These are phyloP conservation scores for Pionites leucogaster DNA, from an alignment of 2,113 vertebrate species.

Conservation along the genomic window DNA sequence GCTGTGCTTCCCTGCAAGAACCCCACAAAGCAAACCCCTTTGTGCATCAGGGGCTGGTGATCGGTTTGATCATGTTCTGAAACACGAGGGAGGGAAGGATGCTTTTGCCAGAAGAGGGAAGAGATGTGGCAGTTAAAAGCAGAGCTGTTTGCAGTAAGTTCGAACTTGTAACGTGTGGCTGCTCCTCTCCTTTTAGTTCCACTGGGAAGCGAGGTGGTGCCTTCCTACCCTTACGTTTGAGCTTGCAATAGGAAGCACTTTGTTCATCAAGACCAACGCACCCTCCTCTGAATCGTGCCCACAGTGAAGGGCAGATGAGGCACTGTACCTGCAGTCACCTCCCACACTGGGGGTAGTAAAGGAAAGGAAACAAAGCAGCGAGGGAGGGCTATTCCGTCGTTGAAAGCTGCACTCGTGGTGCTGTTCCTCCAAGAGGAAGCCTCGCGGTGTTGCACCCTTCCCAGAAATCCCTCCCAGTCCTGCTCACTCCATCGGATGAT, in stretches of 20 bases:
- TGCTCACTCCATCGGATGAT: background rate
- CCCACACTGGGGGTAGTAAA: rapidly evolving
- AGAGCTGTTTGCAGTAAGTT: background rate
- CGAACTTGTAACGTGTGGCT: background rate
- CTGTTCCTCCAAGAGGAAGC: background rate
- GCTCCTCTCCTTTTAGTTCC: background rate
- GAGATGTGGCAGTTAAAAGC: background rate
- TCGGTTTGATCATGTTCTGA: background rate
- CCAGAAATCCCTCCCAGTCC: slow-evolving; percentile 48
- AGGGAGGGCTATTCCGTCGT: background rate
- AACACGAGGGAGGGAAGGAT: background rate
- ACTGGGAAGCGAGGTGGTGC: background rate
- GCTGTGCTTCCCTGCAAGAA: rapidly evolving
- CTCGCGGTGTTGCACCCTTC: background rate
- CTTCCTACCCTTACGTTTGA: background rate
- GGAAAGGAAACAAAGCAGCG: background rate
- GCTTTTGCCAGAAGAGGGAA: background rate
- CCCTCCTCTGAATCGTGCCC: background rate
- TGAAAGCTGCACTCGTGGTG: background rate
- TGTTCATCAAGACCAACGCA: background rate
- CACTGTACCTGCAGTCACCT: background rate
- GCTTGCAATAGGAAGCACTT: background rate
- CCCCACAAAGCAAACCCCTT: background rate
- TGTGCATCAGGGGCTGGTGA: background rate
- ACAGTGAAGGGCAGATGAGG: background rate